Percentiles rank a stretch among this genome's conserved stretches.
Evolutionary conservation across 2,113 vertebrate genomes (phyloP).

Genomic region (Siniperca chuatsi): DNA sequence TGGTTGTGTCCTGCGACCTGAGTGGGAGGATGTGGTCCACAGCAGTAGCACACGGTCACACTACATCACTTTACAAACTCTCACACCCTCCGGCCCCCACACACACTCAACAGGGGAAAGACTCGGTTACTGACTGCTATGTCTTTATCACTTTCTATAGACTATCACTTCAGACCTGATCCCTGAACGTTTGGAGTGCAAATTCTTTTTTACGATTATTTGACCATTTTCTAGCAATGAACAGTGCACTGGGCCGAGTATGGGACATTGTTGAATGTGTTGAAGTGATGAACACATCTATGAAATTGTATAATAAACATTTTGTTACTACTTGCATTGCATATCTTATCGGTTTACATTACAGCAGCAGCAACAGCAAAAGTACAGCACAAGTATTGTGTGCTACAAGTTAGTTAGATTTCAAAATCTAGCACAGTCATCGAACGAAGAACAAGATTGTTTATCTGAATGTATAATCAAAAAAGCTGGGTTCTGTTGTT

Average conservation of each 20-base stretch:
- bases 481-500: neutral
- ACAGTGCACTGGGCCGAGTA: neutral
- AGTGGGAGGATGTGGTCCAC: constrained; percentile 37
- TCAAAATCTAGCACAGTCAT: neutral
- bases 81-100: neutral
- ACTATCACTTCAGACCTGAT: constrained; percentile 15
- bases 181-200: constrained; percentile 42
- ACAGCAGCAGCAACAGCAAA: neutral
- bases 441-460: neutral
- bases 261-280: neutral
- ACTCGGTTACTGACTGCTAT: neutral
- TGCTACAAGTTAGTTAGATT: neutral
- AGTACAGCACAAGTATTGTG: neutral
- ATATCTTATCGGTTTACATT: neutral
- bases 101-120: too few species aligned
- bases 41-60: neutral
- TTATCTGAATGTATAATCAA: neutral
- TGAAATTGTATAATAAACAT: constrained; percentile 52
- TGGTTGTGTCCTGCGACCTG: constrained; percentile 20
- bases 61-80: constrained; percentile 12
- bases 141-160: constrained; percentile 9
- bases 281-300: neutral
- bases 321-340: constrained; percentile 20
- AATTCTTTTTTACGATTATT: constrained; percentile 19
- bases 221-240: constrained; percentile 13